Conservation (phyloP, 2,888 invertebrate species). For the Agrilus biguttatus region DNA sequence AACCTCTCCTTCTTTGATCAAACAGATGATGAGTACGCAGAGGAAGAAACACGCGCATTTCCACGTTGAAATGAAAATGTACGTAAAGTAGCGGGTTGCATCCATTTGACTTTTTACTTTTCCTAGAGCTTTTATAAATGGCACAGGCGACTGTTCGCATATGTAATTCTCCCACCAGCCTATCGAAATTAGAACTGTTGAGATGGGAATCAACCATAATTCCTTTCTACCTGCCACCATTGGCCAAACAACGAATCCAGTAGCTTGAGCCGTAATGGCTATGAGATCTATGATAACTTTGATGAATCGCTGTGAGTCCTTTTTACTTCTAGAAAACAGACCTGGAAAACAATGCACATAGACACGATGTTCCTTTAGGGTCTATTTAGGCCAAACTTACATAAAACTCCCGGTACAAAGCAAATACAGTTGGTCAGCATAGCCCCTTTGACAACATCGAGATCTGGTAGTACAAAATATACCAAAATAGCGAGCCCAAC, state of each 20-base stretch:
- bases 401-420: slow-evolving; percentile 67
- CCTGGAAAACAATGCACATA: slow-evolving; percentile 35
- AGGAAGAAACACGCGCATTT: slow-evolving; percentile 73
- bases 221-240: slow-evolving; percentile 59
- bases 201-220: slow-evolving; percentile 74
- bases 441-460: slow-evolving; percentile 89
- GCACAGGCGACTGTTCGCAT: slow-evolving; percentile 69
- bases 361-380: not conserved
- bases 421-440: slow-evolving; percentile 94
- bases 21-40: slow-evolving; percentile 55
- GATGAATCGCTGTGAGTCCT: slow-evolving; percentile 62
- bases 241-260: slow-evolving; percentile 89
- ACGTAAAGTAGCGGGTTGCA: slow-evolving; percentile 73
- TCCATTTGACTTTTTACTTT: slow-evolving; percentile 67
- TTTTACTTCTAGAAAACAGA: slow-evolving; percentile 66
- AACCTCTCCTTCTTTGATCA: slow-evolving; percentile 62
- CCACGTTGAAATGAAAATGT: slow-evolving; percentile 83
- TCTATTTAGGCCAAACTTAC: slow-evolving; percentile 23
- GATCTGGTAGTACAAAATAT: slow-evolving; percentile 76
- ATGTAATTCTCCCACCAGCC: slow-evolving; percentile 99
- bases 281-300: slow-evolving; percentile 72
- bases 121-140: slow-evolving; percentile 57
- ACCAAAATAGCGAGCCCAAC: slow-evolving; percentile 76
- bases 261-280: slow-evolving; percentile 78
- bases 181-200: slow-evolving; percentile 73